Conservation (phyloP, 2,888 invertebrate species). For the Chaetogeoica ovagalla region DNA sequence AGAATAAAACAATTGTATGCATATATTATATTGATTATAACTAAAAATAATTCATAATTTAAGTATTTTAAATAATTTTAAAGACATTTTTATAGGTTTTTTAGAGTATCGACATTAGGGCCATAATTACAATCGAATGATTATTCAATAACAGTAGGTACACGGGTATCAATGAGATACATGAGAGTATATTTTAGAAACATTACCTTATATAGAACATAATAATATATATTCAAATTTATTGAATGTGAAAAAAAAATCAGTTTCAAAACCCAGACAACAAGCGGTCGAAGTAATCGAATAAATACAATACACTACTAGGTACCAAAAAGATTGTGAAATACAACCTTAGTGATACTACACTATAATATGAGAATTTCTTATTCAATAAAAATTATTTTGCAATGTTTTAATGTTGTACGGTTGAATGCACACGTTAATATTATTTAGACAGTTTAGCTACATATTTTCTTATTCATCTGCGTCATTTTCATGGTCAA, state of each 20-base stretch:
- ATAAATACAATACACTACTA: not conserved
- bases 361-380: not conserved
- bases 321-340: not conserved
- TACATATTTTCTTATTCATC: not conserved
- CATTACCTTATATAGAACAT: too few relatives aligned
- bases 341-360: not conserved
- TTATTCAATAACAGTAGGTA: not conserved
- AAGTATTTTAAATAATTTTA: too few relatives aligned
- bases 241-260: not conserved
- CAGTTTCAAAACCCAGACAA: not conserved
- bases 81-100: too few relatives aligned
- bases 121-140: too few relatives aligned
- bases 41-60: too few relatives aligned
- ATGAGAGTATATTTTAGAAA: too few relatives aligned
- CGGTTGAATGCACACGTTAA: conserved; percentile 4
- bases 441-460: not conserved
- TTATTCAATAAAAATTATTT: conserved; percentile 6
- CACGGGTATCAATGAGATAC: not conserved
- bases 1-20: too few relatives aligned
- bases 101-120: too few relatives aligned
- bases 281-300: not conserved
- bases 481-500: not conserved
- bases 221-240: not conserved
- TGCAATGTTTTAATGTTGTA: not conserved
- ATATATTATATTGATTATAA: too few relatives aligned